phyloP scores from a whole-genome alignment of 2,797 vertebrate species.

The Cuniculus paca region DNA sequence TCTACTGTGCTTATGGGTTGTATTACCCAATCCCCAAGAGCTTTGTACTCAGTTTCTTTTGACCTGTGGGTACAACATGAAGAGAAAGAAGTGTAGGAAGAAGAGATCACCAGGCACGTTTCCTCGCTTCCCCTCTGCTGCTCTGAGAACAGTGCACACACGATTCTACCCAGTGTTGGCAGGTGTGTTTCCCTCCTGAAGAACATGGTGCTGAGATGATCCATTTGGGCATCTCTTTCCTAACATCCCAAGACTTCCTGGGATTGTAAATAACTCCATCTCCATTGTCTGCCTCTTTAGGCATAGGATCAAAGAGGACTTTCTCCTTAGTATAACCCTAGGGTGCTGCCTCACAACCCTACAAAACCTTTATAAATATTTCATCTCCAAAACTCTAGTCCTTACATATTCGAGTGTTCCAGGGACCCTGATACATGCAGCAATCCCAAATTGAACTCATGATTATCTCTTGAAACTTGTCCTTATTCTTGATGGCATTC shows the following conservation, averaged over 20 bases:
- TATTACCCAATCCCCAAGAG: not conserved
- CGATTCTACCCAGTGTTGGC: not conserved
- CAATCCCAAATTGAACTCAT: not conserved
- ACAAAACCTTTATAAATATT: not conserved
- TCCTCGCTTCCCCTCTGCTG: not conserved
- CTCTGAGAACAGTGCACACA: not conserved
- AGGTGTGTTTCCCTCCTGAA: not conserved
- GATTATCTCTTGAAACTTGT: slow-evolving; percentile 1
- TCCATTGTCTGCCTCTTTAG: not conserved
- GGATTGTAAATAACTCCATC: not conserved
- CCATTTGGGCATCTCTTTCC: not conserved
- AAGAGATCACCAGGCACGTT: not conserved
- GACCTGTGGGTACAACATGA: not conserved
- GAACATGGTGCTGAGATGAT: not conserved
- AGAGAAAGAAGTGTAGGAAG: not conserved
- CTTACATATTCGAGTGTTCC: not conserved
- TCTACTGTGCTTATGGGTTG: not conserved
- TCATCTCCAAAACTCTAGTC: not conserved
- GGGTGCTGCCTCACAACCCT: not conserved
- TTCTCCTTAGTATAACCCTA: not conserved
- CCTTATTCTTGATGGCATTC: slow-evolving; percentile 27
- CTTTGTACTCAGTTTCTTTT: not conserved
- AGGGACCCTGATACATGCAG: not conserved
- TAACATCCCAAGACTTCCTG: not conserved
- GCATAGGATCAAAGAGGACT: not conserved